phyloP scores from a whole-genome alignment of 2,888 invertebrate genomes.

The Tinea pellionella region DNA sequence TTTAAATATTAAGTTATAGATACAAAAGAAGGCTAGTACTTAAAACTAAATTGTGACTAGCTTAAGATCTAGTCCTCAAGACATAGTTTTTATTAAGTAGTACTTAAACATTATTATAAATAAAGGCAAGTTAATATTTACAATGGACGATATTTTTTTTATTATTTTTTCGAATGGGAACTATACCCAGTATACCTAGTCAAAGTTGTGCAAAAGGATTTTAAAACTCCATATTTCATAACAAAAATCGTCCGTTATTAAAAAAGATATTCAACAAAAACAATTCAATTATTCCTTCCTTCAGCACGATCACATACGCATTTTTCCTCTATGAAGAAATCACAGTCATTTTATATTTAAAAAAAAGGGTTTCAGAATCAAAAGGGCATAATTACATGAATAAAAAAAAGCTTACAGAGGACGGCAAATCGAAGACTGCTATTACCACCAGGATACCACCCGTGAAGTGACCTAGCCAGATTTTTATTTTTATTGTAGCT shows the following conservation, averaged over 20 bases:
- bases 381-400: too few relatives aligned
- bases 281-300: not conserved
- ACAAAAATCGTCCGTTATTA: not conserved
- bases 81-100: slow-evolving; percentile 30
- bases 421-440: too few relatives aligned
- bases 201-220: too few relatives aligned
- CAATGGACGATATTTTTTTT: slow-evolving; percentile 27
- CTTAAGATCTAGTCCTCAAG: slow-evolving; percentile 50
- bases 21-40: not conserved
- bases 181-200: too few relatives aligned
- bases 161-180: not conserved
- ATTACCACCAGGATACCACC: too few relatives aligned
- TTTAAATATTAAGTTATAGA: too few relatives aligned
- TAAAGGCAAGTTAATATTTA: slow-evolving; percentile 56
- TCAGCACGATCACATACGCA: not conserved
- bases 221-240: not conserved
- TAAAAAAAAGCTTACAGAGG: too few relatives aligned
- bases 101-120: slow-evolving; percentile 44
- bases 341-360: slow-evolving; percentile 55
- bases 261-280: slow-evolving; percentile 1
- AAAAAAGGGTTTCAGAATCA: not conserved
- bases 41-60: slow-evolving; percentile 50
- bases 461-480: too few relatives aligned
- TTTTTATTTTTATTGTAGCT: too few relatives aligned
- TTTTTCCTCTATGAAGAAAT: slow-evolving; percentile 63